These are phyloP conservation scores for Rhinoderma darwinii DNA, from an alignment of 2,113 vertebrate species.

Conservation along the genomic window DNA sequence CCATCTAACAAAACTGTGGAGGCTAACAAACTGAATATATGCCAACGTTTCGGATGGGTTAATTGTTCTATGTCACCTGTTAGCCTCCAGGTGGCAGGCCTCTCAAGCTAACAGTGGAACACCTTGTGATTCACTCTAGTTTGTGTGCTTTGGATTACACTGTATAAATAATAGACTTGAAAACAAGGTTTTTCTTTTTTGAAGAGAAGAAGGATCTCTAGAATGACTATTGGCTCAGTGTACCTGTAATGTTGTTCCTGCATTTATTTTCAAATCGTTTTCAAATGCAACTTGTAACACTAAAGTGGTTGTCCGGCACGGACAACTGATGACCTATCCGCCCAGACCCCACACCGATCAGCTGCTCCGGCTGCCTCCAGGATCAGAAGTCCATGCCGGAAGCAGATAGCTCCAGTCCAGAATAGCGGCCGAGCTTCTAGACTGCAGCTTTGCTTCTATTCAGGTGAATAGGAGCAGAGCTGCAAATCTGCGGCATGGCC, in stretches of 20 bases:
- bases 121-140: not conserved
- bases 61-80: not conserved
- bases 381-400: too few relatives aligned
- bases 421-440: too few relatives aligned
- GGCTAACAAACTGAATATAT: not conserved
- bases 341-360: too few relatives aligned
- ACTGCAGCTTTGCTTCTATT: too few relatives aligned
- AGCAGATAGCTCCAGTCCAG: too few relatives aligned
- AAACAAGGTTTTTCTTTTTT: not conserved
- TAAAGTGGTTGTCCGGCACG: too few relatives aligned
- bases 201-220: not conserved
- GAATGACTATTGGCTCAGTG: not conserved
- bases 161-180: not conserved
- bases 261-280: too few relatives aligned
- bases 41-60: not conserved
- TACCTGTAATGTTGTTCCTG: not conserved
- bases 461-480: too few relatives aligned
- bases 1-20: slow-evolving; percentile 6
- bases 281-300: not conserved
- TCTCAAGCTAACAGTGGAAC: not conserved
- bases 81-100: slow-evolving; percentile 10
- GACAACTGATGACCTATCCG: too few relatives aligned
- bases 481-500: too few relatives aligned
- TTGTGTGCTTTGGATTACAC: slow-evolving; percentile 3
- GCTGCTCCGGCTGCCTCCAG: too few relatives aligned